phyloP scores from a whole-genome alignment of 1,140 invertebrate genomes.

The Mactra quadrangularis region DNA sequence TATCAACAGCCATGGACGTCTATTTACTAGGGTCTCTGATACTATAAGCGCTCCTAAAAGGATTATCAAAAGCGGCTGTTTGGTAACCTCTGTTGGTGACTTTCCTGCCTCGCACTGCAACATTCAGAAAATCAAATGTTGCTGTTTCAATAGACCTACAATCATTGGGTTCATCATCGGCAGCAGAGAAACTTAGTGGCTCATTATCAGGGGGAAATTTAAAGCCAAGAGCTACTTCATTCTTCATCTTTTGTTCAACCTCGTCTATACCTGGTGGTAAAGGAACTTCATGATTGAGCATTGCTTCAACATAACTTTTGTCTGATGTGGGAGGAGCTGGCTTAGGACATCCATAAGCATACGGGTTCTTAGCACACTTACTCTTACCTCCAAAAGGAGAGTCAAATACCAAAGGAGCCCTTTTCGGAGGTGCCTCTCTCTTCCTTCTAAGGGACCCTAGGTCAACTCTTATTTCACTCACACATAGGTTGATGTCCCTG shows the following conservation, averaged over 20 bases:
- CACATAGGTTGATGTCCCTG: background rate
- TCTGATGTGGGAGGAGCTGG: background rate
- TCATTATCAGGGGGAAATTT: background rate
- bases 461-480: background rate
- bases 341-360: background rate
- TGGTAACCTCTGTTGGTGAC: no score
- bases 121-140: background rate
- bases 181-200: background rate
- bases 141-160: conserved; percentile 12
- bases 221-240: background rate
- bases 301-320: background rate
- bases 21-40: no score
- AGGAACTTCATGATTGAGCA: background rate
- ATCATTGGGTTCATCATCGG: background rate
- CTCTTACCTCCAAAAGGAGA: background rate
- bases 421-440: background rate
- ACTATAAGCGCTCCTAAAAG: no score
- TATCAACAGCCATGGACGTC: no score
- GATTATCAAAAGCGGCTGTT: no score
- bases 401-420: background rate
- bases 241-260: background rate
- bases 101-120: no score
- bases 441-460: background rate
- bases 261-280: background rate
- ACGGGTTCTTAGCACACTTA: background rate